Evolutionary conservation across 2,797 vertebrate genomes (phyloP).

Genomic region (Pitangus sulphuratus): DNA sequence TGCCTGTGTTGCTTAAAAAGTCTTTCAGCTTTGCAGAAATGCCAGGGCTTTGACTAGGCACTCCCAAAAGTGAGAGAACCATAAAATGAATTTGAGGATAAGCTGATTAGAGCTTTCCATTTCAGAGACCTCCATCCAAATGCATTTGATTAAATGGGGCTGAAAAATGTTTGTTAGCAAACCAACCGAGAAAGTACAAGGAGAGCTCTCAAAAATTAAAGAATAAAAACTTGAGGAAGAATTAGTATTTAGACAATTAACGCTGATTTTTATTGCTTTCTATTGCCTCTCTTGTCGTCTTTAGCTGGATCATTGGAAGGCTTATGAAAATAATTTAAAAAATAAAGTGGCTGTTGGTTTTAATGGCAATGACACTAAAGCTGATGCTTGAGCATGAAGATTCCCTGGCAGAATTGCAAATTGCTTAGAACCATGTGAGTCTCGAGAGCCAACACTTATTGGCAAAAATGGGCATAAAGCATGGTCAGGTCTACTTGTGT

Average conservation of each 20-base stretch:
- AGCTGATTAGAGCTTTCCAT: slow-evolving; percentile 19
- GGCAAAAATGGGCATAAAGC: not conserved
- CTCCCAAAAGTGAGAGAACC: not conserved
- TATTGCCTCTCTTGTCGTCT: not conserved
- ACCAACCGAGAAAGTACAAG: not conserved
- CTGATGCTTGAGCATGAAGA: not conserved
- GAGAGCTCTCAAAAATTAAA: not conserved
- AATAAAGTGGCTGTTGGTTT: not conserved
- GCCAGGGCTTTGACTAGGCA: not conserved
- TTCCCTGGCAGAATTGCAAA: not conserved
- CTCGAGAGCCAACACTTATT: not conserved
- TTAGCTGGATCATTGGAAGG: not conserved
- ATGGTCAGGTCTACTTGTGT: not conserved
- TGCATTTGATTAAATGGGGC: not conserved
- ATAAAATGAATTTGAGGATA: not conserved
- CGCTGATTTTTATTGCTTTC: not conserved
- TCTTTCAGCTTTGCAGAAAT: not conserved
- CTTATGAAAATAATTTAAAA: not conserved
- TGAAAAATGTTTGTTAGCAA: slow-evolving; percentile 3
- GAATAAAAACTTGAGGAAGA: not conserved
- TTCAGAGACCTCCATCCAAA: slow-evolving; percentile 12
- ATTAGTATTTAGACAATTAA: not conserved
- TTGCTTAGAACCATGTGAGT: not conserved
- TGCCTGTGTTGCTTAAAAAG: not conserved
- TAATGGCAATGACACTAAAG: not conserved